Conservation (phyloP, 2,888 invertebrate genomes). For the Drosophila glabriapex region DNA sequence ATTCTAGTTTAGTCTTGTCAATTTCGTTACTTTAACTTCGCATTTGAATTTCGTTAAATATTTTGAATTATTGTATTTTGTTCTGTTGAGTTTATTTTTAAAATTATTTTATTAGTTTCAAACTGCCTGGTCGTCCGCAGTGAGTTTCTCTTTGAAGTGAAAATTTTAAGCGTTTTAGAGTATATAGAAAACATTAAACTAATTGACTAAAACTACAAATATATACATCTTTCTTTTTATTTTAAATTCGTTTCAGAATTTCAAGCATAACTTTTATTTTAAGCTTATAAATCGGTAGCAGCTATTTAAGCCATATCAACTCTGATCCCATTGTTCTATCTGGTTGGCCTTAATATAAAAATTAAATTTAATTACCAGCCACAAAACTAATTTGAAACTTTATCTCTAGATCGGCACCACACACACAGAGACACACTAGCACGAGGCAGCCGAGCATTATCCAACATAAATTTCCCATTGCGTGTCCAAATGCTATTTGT, state of each 20-base stretch:
- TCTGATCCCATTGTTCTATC: constrained; percentile 43
- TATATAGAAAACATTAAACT: not conserved
- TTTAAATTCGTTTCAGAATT: not conserved
- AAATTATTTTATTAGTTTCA: not conserved
- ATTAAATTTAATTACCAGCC: constrained; percentile 79
- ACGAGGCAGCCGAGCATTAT: constrained; percentile 58
- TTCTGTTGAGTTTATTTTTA: not conserved
- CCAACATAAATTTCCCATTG: constrained; percentile 81
- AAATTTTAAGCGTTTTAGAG: too few species aligned
- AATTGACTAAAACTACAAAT: not conserved
- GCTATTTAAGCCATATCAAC: constrained; percentile 34
- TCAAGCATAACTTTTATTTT: not conserved
- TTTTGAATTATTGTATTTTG: not conserved
- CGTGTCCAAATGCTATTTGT: constrained; percentile 77
- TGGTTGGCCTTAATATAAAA: constrained; percentile 72
- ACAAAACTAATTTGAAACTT: constrained; percentile 78
- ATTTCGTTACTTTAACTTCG: not conserved
- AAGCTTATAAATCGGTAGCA: constrained; percentile 18
- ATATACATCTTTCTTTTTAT: not conserved
- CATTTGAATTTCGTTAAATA: not conserved
- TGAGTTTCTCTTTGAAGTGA: too few species aligned
- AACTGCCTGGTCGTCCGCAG: not conserved
- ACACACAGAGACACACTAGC: constrained; percentile 11
- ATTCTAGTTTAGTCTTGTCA: not conserved
- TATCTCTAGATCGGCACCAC: constrained; percentile 68